Conservation (phyloP, 37 sponge, comb jelly and placozoan genomes). For the Tethya wilhelma region DNA sequence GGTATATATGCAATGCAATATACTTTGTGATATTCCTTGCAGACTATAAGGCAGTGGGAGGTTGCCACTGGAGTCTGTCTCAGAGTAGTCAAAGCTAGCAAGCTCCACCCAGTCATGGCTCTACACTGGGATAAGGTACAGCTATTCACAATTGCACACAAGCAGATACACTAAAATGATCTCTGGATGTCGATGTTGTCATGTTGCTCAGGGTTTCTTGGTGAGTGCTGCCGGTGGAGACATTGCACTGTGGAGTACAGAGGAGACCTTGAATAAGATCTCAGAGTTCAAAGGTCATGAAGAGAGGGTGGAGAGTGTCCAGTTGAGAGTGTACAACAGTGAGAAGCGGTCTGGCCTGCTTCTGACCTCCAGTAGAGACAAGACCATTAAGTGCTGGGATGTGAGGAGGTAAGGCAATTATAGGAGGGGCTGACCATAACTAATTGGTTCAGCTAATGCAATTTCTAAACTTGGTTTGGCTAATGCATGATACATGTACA, state of each 20-base stretch:
- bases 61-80: constrained; percentile 52
- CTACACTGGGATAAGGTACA: constrained; percentile 59
- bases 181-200: neutral
- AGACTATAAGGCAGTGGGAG: constrained; percentile 71
- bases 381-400: constrained; percentile 66
- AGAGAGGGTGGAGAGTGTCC: constrained; percentile 68
- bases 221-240: constrained; percentile 20
- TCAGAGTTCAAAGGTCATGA: constrained; percentile 55
- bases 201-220: constrained; percentile 30
- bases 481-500: too few species aligned
- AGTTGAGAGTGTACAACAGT: constrained; percentile 23
- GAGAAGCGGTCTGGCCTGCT: constrained; percentile 4
- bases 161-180: neutral
- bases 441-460: neutral
- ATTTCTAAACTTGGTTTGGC: neutral
- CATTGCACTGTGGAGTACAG: constrained; percentile 34
- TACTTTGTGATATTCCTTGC: too few species aligned
- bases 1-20: too few species aligned
- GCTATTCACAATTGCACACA: neutral
- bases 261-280: constrained; percentile 7
- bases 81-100: constrained; percentile 33
- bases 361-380: constrained; percentile 56
- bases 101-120: constrained; percentile 41
- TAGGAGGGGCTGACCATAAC: neutral
- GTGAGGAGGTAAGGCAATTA: constrained; percentile 30